Conservation (phyloP, 2,113 vertebrate species). For the Puma concolor region DNA sequence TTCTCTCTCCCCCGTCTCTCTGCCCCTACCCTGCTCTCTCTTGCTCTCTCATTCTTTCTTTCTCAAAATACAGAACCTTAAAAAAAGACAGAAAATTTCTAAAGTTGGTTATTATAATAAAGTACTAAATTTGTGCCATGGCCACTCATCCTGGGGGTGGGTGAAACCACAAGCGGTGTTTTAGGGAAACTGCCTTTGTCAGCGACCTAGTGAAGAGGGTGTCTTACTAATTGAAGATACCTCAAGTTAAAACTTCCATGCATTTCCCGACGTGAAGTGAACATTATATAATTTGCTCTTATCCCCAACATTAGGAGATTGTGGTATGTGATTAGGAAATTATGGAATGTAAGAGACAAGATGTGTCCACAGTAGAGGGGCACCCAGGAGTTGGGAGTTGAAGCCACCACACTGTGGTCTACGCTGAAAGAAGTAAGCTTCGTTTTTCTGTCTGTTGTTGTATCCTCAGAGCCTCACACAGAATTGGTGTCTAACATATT, state of each 20-base stretch:
- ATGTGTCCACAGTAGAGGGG: background rate
- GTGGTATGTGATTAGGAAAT: background rate
- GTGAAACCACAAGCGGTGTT: background rate
- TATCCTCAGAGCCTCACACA: background rate
- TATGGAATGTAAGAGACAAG: background rate
- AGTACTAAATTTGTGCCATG: background rate
- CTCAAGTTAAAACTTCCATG: background rate
- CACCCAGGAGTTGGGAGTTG: background rate
- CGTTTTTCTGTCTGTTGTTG: background rate
- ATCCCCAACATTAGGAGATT: background rate
- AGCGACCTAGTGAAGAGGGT: background rate
- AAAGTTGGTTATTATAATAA: background rate
- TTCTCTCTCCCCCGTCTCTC: no score
- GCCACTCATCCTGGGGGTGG: background rate
- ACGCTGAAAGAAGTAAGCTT: background rate
- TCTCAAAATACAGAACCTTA: no score
- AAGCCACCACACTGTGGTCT: background rate
- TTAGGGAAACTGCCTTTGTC: background rate
- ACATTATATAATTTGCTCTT: background rate
- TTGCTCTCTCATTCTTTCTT: no score
- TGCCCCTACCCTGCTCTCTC: no score
- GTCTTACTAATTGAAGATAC: background rate
- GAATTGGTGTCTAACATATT: background rate
- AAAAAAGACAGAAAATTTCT: background rate
- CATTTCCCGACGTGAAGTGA: background rate